Evolutionary conservation across 2,113 vertebrate species (phyloP), one percentile per base, ranked within the genome.

Genomic region (Myrmophylax atrothorax): DNA sequence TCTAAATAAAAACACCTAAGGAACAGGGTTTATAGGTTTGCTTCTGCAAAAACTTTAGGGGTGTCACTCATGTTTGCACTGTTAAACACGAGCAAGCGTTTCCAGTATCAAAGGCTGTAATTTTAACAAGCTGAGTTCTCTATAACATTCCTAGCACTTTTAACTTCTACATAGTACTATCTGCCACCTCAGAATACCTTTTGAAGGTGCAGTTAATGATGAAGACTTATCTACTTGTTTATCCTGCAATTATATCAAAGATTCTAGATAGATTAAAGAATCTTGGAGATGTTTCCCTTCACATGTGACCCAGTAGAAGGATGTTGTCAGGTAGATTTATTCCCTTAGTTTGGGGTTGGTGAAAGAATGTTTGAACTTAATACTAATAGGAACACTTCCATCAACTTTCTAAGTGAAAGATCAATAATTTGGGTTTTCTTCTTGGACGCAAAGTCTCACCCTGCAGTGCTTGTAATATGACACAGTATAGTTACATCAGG

Each of bases 251-350:
- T 50, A 29, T 28, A 79, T 49, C 28, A 84, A 80, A 69, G 56
- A 67, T 37, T 49, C 72, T 78, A 78, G 20, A 59, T 0, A 86
- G 56, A 66, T 38, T 33, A 22, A 23, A 94, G 58, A 88, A 77
- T 77, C 53, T 84, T 38, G 64, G 86, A 92, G 66, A 74, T 31
- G 33, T 66, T 69, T 77, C 72, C 90, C 66, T 87, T 91, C 78
- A 77, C 7, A 0, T 75, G 66, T 82, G 76, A 93, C 80, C 37
- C 79, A 90, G 14, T 74, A 91, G 85, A 96, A 96, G 92, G 96
- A 97, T 97, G 97, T 69, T 94, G 95, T 93, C 97, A 97, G 55
- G 59, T 4, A 29, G 31, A 69, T 59, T 67, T 62, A 68, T 18
- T 47, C 42, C 52, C 38, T 50, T 58, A 78, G 37, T 76, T 58